Base-by-base conservation (phyloP, 2,888 invertebrate species). In the Clostera curtula region DNA sequence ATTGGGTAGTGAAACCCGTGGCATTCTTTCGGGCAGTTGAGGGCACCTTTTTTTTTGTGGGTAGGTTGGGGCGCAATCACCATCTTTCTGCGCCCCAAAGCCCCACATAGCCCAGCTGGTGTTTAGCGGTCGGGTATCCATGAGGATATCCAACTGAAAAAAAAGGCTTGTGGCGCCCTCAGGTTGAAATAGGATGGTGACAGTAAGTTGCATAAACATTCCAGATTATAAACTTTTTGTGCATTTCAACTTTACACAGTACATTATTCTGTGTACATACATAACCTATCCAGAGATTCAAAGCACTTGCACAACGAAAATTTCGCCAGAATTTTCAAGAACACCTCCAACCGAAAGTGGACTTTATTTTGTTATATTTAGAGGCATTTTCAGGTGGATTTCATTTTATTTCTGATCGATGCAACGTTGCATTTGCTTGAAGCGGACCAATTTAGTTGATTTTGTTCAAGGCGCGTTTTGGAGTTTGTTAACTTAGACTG, bases 371-470 rank as follows among this genome's bases (percentile, higher is more conserved):
- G 5, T 12, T 4, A 11, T 4, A 0, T 1, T 27, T 50, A 53
- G 19, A 45, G 58, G 50, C 39, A 19, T 21, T 30, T 38, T 49
- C 61, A 10, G 22, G 10, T 8, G 7, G 9, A n/a, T 6, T 22
- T n/a, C n/a, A n/a, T n/a, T 30, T 38, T 46, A 29, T 23, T 32
- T 28, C 43, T 54, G 59, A 63, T 67, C 63, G 58, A 67, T 68
- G 68, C 69, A 66, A 55, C 58, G 58, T 54, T 63, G 65, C 67
- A 62, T 59, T 63, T 46, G 57, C 55, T 52, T 56, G 55, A 56
- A 66, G 64, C 48, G 49, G 53, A 56, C 70, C 71, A 73, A 74
- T 73, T 73, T 71, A 64, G 57, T 57, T 62, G 64, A 68, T 69
- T 73, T 68, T 67, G 63, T 70, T 65, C 61, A 53, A 56, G 58